These are phyloP conservation scores for Hyles lineata DNA, from an alignment of 2,888 invertebrate species.

Conservation along the genomic window DNA sequence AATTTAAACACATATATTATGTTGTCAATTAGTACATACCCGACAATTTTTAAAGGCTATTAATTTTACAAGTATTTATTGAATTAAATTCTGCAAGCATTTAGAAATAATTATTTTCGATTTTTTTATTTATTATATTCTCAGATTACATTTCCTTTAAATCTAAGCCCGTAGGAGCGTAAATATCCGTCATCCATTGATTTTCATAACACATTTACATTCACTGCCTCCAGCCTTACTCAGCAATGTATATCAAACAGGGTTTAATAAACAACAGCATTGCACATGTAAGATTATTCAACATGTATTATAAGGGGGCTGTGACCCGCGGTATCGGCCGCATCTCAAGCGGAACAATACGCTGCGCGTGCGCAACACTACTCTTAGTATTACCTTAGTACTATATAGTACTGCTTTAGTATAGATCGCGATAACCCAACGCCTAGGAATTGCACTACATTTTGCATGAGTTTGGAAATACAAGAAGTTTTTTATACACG, in stretches of 20 bases:
- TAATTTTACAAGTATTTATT: no score
- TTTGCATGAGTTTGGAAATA: slow-evolving; percentile 36
- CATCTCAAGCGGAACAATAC: slow-evolving; percentile 50
- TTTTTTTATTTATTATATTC: no score
- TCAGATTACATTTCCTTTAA: no score
- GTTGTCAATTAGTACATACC: no score
- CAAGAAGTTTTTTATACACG: background rate
- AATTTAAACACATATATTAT: background rate
- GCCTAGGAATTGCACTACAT: slow-evolving; percentile 46
- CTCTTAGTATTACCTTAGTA: slow-evolving; percentile 8
- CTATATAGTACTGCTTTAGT: slow-evolving; percentile 8
- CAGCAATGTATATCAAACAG: background rate
- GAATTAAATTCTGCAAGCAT: no score
- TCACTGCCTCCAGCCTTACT: background rate
- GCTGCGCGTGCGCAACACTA: slow-evolving; percentile 47
- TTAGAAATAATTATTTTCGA: no score
- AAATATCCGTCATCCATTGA: background rate
- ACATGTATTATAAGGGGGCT: slow-evolving; percentile 30
- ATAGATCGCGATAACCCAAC: slow-evolving; percentile 53
- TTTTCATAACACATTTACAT: background rate
- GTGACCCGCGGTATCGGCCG: slow-evolving; percentile 43
- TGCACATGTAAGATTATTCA: slow-evolving; percentile 38
- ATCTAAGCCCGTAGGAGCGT: no score
- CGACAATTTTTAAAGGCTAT: no score
- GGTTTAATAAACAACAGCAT: slow-evolving; percentile 33